phyloP scores from a whole-genome alignment of 2,797 vertebrate genomes.

The Eupleurogrammus muticus region DNA sequence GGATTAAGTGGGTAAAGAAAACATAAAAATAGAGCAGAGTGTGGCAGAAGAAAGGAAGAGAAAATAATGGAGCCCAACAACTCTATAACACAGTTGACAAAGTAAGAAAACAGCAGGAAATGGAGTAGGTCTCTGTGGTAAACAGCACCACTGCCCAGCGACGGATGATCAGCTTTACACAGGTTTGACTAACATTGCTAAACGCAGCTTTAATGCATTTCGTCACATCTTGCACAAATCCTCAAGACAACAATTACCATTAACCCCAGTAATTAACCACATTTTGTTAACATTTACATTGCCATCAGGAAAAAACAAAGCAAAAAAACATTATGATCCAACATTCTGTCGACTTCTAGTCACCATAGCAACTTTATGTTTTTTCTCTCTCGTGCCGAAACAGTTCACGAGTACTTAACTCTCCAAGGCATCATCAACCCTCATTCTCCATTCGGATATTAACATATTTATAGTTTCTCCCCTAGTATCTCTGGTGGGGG shows the following conservation, averaged over 20 bases:
- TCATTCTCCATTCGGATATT: conserved; percentile 44
- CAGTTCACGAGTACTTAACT: conserved; percentile 25
- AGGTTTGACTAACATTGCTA: conserved; percentile 8
- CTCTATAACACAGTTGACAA: conserved; percentile 15
- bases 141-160: not conserved
- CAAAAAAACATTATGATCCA: conserved; percentile 17
- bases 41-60: conserved; percentile 1
- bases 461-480: conserved; percentile 52
- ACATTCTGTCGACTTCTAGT: conserved; percentile 17
- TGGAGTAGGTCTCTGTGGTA: conserved; percentile 14
- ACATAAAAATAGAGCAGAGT: conserved; percentile 5
- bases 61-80: conserved; percentile 30
- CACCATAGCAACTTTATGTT: conserved; percentile 38
- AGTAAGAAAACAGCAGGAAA: conserved; percentile 18
- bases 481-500: conserved; percentile 24
- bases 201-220: not conserved
- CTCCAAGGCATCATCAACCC: conserved; percentile 41
- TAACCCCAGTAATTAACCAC: conserved; percentile 10
- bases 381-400: not conserved
- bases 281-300: conserved; percentile 30
- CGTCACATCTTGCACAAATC: conserved; percentile 12
- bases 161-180: conserved; percentile 7
- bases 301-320: not conserved
- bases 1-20: conserved; percentile 31
- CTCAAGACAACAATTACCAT: not conserved